phyloP scores from a whole-genome alignment of 30 jellyfish, hydroid and myxozoan genomes.

The Rhopilema esculentum region DNA sequence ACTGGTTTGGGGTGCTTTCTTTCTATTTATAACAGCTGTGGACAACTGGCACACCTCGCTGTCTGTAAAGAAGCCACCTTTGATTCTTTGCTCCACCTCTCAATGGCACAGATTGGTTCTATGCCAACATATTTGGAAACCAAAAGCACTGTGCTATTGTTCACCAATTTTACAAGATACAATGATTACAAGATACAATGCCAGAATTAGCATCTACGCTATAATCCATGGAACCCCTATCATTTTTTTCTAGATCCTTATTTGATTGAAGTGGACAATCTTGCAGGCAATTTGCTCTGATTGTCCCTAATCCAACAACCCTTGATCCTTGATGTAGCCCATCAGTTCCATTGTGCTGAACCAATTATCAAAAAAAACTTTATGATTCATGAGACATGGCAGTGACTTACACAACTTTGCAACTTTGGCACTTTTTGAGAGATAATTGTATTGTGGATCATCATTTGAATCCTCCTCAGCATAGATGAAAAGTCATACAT shows the following conservation, averaged over 20 bases:
- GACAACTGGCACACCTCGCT: slow-evolving; percentile 19
- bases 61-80: slow-evolving; percentile 70
- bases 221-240: slow-evolving; percentile 62
- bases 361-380: slow-evolving; percentile 81
- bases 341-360: slow-evolving; percentile 65
- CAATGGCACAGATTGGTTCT: slow-evolving; percentile 59
- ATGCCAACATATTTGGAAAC: slow-evolving; percentile 74
- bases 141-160: slow-evolving; percentile 69
- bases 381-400: slow-evolving; percentile 41
- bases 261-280: slow-evolving; percentile 73
- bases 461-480: slow-evolving; percentile 61
- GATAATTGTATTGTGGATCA: slow-evolving; percentile 38
- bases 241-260: slow-evolving; percentile 57
- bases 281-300: slow-evolving; percentile 70
- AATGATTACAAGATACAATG: no score
- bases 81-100: slow-evolving; percentile 71
- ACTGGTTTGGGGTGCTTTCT: slow-evolving; percentile 4
- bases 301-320: slow-evolving; percentile 72
- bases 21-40: slow-evolving; percentile 9
- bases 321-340: slow-evolving; percentile 55
- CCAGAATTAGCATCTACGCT: slow-evolving; percentile 73
- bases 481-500: slow-evolving; percentile 76
- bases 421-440: slow-evolving; percentile 72
- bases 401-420: slow-evolving; percentile 70
- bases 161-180: slow-evolving; percentile 80